Evolutionary conservation across 2,113 vertebrate species (phyloP), one percentile per base, ranked within the genome.

Genomic region (Tachycineta bicolor): DNA sequence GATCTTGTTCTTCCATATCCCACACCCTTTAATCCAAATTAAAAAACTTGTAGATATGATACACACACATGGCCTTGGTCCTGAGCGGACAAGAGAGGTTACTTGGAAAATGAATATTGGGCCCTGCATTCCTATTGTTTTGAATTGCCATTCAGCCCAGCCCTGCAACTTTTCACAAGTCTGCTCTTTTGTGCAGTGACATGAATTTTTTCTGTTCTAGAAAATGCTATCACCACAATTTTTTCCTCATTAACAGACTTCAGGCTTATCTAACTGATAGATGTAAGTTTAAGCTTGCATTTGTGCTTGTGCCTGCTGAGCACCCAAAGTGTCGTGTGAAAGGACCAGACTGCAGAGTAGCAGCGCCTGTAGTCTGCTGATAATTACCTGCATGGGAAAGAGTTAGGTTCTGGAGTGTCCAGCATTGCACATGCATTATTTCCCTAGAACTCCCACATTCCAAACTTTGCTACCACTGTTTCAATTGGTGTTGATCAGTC

Each of bases 201-300:
- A 56, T 0, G 3, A 92, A 64, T 64, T 81, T 76, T 49, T 71
- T 73, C 12, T 80, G 89, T 82, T 94, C 70, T 84, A 62, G 39
- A 52, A 91, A 95, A 91, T 64, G 59, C 52, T 87, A 41, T 65
- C 21, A 84, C 49, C 0, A 1, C 81, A 69, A 12, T n/a, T 76
- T 95, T 80, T 91, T 63, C 49, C 64, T 91, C 52, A 89, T 86
- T 76, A 87, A 89, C 56, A 93, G 70, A 53, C 87, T 55, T n/a
- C n/a, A 73, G 85, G 11, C 74, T 74, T 86, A 75, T 75, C 39
- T 73, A 60, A 64, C 62, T 74, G 76, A 92, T 56, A 70, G 34
- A 47, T 81, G 11, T 20, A 34, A 59, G 47, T 31, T 89, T 47
- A 50, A 43, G 56, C 44, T 75, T 70, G 22, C 68, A 23, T 55